Percentiles rank a stretch among this genome's conserved stretches.
Conservation (phyloP, 2,888 invertebrate genomes). For the Schrankia costaestrigalis region DNA sequence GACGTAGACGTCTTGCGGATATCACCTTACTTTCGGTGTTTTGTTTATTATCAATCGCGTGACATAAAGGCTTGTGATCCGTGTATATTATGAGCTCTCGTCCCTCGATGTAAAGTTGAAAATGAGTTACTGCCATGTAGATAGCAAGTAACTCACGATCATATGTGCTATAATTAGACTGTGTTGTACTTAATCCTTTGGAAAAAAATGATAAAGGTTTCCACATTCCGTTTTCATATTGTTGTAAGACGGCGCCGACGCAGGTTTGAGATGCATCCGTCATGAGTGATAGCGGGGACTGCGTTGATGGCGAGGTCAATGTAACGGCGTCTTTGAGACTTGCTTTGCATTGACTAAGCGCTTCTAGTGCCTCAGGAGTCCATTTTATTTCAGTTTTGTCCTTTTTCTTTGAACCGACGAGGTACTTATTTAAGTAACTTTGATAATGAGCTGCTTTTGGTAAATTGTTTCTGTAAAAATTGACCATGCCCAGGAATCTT, state of each 20-base stretch:
- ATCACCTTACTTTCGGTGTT: neutral
- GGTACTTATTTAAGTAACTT: too few relatives aligned
- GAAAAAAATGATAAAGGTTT: conserved; percentile 3
- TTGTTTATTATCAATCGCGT: conserved; percentile 1
- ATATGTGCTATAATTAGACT: conserved; percentile 5
- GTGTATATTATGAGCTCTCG: conserved; percentile 1
- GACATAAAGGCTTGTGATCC: conserved; percentile 5
- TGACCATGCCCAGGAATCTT: too few relatives aligned
- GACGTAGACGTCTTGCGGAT: conserved; percentile 7
- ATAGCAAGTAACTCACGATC: conserved; percentile 6
- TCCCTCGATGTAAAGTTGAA: conserved; percentile 3
- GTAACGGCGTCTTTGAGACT: neutral
- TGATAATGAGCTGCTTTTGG: too few relatives aligned
- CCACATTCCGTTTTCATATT: neutral
- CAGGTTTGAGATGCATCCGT: conserved; percentile 8
- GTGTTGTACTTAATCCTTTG: neutral
- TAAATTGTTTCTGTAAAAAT: too few relatives aligned
- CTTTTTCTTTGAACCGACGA: too few relatives aligned
- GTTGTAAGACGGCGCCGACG: conserved; percentile 13
- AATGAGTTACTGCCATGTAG: conserved; percentile 3
- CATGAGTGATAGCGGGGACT: conserved; percentile 4
- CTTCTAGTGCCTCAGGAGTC: neutral
- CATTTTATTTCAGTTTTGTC: too few relatives aligned
- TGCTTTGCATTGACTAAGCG: neutral
- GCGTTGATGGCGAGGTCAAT: neutral